phyloP scores from a whole-genome alignment of 2,797 vertebrate species.

The Ammospiza maritima region DNA sequence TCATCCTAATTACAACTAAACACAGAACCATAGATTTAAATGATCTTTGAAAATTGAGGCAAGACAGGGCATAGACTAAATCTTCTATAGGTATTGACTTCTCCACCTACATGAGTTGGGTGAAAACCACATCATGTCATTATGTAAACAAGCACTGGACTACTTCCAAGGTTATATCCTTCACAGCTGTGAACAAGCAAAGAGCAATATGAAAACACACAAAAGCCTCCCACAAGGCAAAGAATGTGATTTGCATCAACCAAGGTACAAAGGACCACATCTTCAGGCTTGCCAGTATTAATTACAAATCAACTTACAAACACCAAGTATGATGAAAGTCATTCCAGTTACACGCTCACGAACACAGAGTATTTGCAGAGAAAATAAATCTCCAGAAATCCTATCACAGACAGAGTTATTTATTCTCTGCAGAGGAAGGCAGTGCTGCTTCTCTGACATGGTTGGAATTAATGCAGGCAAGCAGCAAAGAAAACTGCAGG shows the following conservation, averaged over 20 bases:
- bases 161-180: slow-evolving; percentile 20
- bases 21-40: background rate
- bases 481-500: background rate
- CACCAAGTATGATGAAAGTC: background rate
- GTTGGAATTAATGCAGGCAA: background rate
- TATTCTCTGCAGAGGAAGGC: background rate
- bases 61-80: background rate
- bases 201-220: background rate
- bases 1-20: background rate
- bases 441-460: background rate
- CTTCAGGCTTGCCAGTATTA: background rate
- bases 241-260: background rate
- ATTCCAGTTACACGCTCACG: background rate
- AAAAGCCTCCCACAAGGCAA: background rate
- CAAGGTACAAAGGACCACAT: background rate
- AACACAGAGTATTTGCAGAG: background rate
- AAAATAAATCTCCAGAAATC: slow-evolving; percentile 1
- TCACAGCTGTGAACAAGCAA: slow-evolving; percentile 20
- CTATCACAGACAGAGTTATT: background rate
- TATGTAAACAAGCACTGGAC: background rate
- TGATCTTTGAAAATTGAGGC: background rate
- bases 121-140: background rate
- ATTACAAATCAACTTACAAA: background rate
- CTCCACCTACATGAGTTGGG: background rate
- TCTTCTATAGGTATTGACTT: background rate